These are phyloP conservation scores for Ptychochromis oligacanthus DNA, from an alignment of 2,113 vertebrate genomes.

Conservation along the genomic window DNA sequence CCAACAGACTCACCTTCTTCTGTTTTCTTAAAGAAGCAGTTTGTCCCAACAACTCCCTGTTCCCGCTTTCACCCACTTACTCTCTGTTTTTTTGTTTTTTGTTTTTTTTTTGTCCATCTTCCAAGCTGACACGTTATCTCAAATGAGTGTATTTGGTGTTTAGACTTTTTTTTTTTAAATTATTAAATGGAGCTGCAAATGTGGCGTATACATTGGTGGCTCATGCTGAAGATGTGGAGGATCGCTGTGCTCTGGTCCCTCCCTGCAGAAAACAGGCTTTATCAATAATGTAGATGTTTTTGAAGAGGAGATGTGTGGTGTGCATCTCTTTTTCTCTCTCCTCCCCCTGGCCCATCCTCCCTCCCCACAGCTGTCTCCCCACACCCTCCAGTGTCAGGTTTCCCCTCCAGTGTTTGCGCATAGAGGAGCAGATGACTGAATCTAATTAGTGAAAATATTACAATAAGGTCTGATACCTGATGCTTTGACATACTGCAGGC, in stretches of 20 bases:
- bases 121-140: neutral
- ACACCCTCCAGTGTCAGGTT: constrained; percentile 74
- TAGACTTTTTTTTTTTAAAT: neutral
- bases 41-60: neutral
- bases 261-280: constrained; percentile 60
- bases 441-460: constrained; percentile 79
- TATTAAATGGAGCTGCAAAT: neutral
- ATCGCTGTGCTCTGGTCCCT: constrained; percentile 41
- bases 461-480: constrained; percentile 79
- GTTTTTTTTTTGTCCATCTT: constrained; percentile 5
- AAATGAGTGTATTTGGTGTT: constrained; percentile 7
- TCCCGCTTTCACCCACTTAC: neutral
- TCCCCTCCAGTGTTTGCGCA: constrained; percentile 65
- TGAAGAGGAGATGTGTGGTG: constrained; percentile 65
- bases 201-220: constrained; percentile 14
- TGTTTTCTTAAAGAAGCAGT: neutral
- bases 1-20: constrained; percentile 13
- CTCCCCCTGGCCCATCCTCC: constrained; percentile 24
- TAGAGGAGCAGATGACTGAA: constrained; percentile 76
- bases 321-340: constrained; percentile 59
- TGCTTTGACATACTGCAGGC: constrained; percentile 71
- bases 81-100: neutral
- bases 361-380: constrained; percentile 45
- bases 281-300: constrained; percentile 83
- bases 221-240: constrained; percentile 37